Base-by-base conservation (phyloP, 1,140 invertebrate species). In the Cheumatopsyche charites region DNA sequence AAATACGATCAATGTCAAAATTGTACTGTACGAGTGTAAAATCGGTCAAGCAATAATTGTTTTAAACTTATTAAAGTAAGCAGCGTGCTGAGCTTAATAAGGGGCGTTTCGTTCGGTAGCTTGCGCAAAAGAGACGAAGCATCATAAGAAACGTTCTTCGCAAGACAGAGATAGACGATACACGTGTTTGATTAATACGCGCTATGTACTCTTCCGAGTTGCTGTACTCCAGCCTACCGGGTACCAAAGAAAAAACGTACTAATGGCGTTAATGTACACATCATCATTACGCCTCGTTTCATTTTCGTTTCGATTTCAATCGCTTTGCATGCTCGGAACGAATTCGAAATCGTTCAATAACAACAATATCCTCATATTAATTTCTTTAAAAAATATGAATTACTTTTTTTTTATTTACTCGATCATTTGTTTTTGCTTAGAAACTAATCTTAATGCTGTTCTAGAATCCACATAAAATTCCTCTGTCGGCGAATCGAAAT, bases 51-150 rank as follows among this genome's bases (percentile, higher is more conserved):
- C 69, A 78, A 79, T 80, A 79, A 80, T 80, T 79, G 78, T 79
- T 80, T 79, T 78, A 77, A 74, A 76, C 74, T 79, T 78, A 79
- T 79, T 79, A 79, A 79, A 79, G 77, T 77, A 77, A 72, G 77
- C 78, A 76, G 77, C 74, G 77, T 75, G 74, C 75, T 58, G 58
- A 79, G 72, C 79, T 79, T 80, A 79, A 80, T 80, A 79, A 79
- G 78, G 78, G 79, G 79, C 79, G 79, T 78, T 77, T 66, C 78
- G 73, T 74, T 78, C 79, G 76, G 79, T 80, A 80, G 79, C 79
- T 65, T 41, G 68, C 36, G n/a, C 25, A 63, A 73, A 68, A 12
- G 70, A 68, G 75, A 71, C 36, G 58, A 69, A 42, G 42, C 26
- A 66, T 12, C 43, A 73, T 62, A 43, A 9, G 36, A 49, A 25